These are phyloP conservation scores for Sitta europaea DNA, from an alignment of 2,113 vertebrate genomes.

Conservation along the genomic window DNA sequence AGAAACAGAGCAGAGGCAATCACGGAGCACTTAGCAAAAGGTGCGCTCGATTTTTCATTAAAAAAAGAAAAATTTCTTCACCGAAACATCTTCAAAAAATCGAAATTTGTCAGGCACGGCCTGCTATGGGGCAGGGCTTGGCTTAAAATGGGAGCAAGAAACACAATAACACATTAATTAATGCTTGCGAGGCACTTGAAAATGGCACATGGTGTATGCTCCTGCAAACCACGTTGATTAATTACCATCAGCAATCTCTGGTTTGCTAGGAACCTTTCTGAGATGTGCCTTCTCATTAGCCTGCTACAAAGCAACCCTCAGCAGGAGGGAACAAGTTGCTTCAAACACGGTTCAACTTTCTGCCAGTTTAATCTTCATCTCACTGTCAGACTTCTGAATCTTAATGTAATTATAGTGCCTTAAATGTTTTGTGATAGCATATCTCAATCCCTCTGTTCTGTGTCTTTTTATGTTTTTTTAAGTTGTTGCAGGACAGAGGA, in stretches of 20 bases:
- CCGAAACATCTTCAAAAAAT: neutral
- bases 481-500: neutral
- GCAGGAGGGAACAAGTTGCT: conserved; percentile 19
- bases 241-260: neutral
- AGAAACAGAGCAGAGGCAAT: neutral
- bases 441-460: neutral
- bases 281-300: conserved; percentile 4
- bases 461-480: neutral
- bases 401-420: conserved; percentile 19
- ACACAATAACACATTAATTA: neutral
- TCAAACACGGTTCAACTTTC: conserved; percentile 13
- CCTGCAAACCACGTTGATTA: neutral
- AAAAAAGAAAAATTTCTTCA: neutral
- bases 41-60: neutral
- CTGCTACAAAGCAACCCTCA: neutral
- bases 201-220: neutral
- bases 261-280: neutral
- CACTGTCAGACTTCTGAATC: neutral
- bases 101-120: fast-evolving
- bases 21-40: neutral
- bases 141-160: neutral
- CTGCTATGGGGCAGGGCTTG: neutral
- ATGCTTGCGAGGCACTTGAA: neutral
- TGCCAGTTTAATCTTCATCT: conserved; percentile 15
- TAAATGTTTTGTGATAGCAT: neutral